Base-by-base conservation (phyloP, 2,113 vertebrate genomes). In the Harpagus bidentatus region DNA sequence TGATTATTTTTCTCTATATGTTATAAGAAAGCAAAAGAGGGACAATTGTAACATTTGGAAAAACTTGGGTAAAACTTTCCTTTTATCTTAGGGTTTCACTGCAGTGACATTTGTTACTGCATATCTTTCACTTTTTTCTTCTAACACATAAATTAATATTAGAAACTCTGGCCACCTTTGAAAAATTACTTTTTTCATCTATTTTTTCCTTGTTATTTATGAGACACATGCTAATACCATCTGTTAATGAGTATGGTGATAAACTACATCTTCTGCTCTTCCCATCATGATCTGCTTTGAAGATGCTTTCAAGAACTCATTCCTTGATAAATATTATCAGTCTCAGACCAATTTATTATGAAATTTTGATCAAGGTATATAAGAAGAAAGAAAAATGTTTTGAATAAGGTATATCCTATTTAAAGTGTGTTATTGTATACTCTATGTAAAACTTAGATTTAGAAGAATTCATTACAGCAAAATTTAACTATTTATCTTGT, bases 141-240 rank as follows among this genome's bases (percentile, higher is more conserved):
- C 42, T 95, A 67, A 58, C 50, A 42, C 7, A 1, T 61, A 40
- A 91, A 86, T 76, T 95, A 80, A n/a, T 81, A 83, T 89, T 72
- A 80, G 82, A 86, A 96, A 62, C n/a, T 72, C 42, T 80, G 52
- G 28, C 31, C 63, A 74, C 67, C 47, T 86, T 91, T 92, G 31
- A 86, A 95, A 95, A 86, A 63, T 23, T 63, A 29, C 14, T 45
- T 85, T 88, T 62, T 73, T 65, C 10, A 29, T 89, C 36, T 79
- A 42, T 80, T 89, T 93, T 88, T 91, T 93, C 47, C 67, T 77
- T 86, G 82, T 58, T 95, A 86, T 81, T 92, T 92, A 45, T 71
- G 47, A 89, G 47, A 48, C 47, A 89, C 70, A 29, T 79, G 77
- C 43, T 89, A 93, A 86, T 93, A 81, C 93, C 93, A 90, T 93